A percentile compares a stretch with the other conserved stretches of the same genome.
Evolutionary conservation across 2,888 invertebrate species (phyloP).

Genomic region (Ephialtes manifestator): DNA sequence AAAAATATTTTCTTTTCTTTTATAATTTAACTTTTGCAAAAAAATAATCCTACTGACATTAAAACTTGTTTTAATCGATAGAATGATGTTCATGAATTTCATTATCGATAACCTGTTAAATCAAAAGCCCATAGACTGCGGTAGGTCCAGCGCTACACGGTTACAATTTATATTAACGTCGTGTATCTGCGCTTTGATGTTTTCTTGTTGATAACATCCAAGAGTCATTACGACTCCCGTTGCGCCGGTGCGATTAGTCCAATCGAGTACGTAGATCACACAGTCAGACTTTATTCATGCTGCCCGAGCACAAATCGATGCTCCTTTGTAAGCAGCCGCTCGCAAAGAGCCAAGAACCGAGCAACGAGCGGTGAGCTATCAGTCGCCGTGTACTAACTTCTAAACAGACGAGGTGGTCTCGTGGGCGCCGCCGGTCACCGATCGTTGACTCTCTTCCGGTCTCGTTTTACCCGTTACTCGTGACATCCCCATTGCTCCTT

Average conservation of each 20-base stretch:
- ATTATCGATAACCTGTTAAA: neutral
- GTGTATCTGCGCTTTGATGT: constrained; percentile 32
- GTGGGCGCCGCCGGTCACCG: constrained; percentile 73
- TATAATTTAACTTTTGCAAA: neutral
- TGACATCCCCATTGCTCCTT: constrained; percentile 76
- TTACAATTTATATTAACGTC: constrained; percentile 19
- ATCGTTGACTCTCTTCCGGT: constrained; percentile 78
- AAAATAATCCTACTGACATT: neutral
- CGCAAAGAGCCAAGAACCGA: constrained; percentile 34
- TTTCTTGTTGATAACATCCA: constrained; percentile 50
- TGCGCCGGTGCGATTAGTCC: constrained; percentile 50
- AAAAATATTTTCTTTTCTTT: neutral
- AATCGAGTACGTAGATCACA: constrained; percentile 39
- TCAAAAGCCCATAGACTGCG: neutral
- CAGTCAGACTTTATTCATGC: constrained; percentile 52
- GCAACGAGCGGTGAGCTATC: constrained; percentile 29
- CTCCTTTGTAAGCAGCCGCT: constrained; percentile 52
- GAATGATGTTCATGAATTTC: neutral
- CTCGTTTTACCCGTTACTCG: constrained; percentile 77
- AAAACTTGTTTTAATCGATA: neutral
- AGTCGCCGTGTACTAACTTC: constrained; percentile 44
- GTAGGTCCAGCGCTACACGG: neutral
- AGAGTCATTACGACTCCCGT: constrained; percentile 51
- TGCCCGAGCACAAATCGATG: constrained; percentile 52
- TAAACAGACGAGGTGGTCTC: constrained; percentile 35